Percentiles rank a stretch among this genome's conserved stretches.
phyloP scores from a whole-genome alignment of 1,140 invertebrate species.

The Micrasema minimum region DNA sequence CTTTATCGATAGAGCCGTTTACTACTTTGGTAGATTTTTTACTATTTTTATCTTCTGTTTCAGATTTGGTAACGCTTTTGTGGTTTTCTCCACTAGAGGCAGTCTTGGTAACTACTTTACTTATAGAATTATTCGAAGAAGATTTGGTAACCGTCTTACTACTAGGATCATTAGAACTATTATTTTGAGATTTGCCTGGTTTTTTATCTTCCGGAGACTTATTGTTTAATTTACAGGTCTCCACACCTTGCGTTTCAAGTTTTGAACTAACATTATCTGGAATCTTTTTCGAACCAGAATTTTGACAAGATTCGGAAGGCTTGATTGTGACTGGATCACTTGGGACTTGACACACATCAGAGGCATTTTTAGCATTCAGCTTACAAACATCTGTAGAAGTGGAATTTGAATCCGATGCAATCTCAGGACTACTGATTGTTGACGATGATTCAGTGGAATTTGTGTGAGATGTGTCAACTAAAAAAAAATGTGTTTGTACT shows the following conservation, averaged over 20 bases:
- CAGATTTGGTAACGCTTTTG: slow-evolving; percentile 15
- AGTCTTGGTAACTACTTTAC: slow-evolving; percentile 8
- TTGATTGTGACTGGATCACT: background rate
- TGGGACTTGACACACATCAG: background rate
- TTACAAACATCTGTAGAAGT: background rate
- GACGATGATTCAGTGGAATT: slow-evolving; percentile 26
- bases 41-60: background rate
- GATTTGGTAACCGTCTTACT: slow-evolving; percentile 20
- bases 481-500: slow-evolving; percentile 7
- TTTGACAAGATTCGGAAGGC: slow-evolving; percentile 1
- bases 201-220: slow-evolving; percentile 12
- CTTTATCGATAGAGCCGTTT: slow-evolving; percentile 2
- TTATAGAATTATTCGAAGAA: slow-evolving; percentile 1
- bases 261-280: slow-evolving; percentile 9
- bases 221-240: slow-evolving; percentile 18
- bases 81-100: background rate
- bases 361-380: slow-evolving; percentile 14
- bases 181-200: background rate
- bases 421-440: slow-evolving; percentile 27
- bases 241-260: slow-evolving; percentile 5
- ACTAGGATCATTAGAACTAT: background rate
- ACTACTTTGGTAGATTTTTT: slow-evolving; percentile 12
- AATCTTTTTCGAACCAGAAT: slow-evolving; percentile 13
- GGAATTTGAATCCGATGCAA: background rate
- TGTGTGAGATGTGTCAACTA: slow-evolving; percentile 28